Evolutionary conservation across 1,140 invertebrate species (phyloP), one percentile per base, ranked within the genome.

Genomic region (Acyrthosiphon pisum): DNA sequence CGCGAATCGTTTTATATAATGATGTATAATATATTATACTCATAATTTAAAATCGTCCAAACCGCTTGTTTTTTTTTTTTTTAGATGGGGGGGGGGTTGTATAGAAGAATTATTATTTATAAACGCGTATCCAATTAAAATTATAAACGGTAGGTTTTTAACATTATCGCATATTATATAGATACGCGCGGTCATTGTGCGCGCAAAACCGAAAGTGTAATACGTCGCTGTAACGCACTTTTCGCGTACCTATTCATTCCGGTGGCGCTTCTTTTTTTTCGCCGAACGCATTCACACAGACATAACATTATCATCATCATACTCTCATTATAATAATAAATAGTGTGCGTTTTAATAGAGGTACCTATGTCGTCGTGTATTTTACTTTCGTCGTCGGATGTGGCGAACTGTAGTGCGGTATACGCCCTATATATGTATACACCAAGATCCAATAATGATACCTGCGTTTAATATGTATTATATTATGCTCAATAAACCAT

Each of bases 121-220:
- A 76, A 76, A 76, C n/a, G 60, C 60, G 60, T n/a, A 76, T 76
- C 60, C 60, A 76, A 76, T 76, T 76, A 76, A 76, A 76, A 76
- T 76, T 76, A n/a, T 76, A 76, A 76, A 76, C 60, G 60, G 60
- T 76, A 30, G 30, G 11, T 68, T 68, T n/a, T 68, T 76, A 76
- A 76, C 14, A 76, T n/a, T 18, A n/a, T 68, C 60, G 60, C 14
- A n/a, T 68, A 60, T 11, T 6, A 9, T 56, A 26, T 60, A n/a
- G 60, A 14, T 76, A 30, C 56, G n/a, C 9, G 56, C 60, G 14
- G n/a, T 76, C 60, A 76, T 76, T n/a, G 60, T 76, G 30, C 60
- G 30, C 60, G 60, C 60, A 76, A 76, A 76, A 76, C 60, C 60
- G 60, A 76, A 14, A 76, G 60, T 76, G 60, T 76, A 76, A 76